Percentiles rank a stretch among this genome's conserved stretches.
phyloP scores from a whole-genome alignment of 2,113 vertebrate genomes.

The Cinclus mexicanus region DNA sequence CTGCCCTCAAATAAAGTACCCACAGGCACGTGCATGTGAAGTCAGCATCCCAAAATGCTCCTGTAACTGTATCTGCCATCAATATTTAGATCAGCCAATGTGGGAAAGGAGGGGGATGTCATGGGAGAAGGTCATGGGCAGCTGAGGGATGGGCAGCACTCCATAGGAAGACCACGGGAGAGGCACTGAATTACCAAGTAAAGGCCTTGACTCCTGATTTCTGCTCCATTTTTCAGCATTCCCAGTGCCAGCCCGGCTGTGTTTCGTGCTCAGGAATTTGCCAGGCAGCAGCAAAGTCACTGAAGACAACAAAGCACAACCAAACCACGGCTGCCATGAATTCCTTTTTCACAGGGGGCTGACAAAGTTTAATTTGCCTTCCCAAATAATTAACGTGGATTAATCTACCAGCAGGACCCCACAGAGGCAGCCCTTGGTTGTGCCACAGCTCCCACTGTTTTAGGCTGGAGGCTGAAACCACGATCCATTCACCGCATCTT shows the following conservation, averaged over 20 bases:
- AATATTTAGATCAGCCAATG: not conserved
- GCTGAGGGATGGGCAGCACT: not conserved
- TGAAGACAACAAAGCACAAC: not conserved
- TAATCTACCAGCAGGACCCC: not conserved
- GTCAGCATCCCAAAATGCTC: not conserved
- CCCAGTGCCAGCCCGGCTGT: rapidly evolving
- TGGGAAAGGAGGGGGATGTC: not conserved
- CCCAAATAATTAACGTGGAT: not conserved
- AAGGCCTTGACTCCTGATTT: not conserved
- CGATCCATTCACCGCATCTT: rapidly evolving
- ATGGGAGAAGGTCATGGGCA: not conserved
- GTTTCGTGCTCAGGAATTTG: not conserved
- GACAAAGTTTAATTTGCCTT: not conserved
- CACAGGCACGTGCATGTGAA: not conserved
- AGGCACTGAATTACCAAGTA: not conserved
- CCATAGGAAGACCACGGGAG: rapidly evolving
- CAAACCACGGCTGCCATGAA: rapidly evolving
- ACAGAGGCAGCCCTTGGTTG: not conserved
- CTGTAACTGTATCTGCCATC: not conserved
- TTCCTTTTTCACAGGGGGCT: rapidly evolving
- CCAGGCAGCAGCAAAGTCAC: not conserved
- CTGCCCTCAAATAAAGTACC: not conserved
- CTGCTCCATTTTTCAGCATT: not conserved
- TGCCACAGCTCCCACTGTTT: not conserved
- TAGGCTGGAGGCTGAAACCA: not conserved